Evolutionary conservation across 37 sponge, comb jelly and placozoan species (phyloP), one percentile per base, ranked within the genome.

Genomic region (Cladorhizidae sp.): DNA sequence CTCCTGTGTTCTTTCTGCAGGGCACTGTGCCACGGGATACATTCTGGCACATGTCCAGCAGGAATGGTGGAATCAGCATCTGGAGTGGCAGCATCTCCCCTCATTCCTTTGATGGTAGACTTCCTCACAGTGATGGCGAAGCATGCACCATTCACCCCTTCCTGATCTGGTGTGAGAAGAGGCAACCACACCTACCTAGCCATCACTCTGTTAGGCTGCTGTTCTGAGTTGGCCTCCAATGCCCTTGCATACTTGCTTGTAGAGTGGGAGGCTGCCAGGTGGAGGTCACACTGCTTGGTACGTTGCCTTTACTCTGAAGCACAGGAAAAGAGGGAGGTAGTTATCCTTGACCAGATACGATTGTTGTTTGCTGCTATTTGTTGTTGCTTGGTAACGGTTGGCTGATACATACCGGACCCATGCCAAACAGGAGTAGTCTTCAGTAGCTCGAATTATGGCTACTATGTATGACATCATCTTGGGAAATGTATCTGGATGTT

Each of bases 381-480:
- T 22, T 20, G 80, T 73, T 2, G 81, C 62, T 57, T 71, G 81
- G n/a, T 61, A 40, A 21, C 81, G 72, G 38, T 67, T 72, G 32
- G 69, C 70, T 22, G 70, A 42, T 58, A 72, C 81, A 33, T 81
- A 81, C 11, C 45, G 57, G 29, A 55, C 71, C 77, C 76, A 68
- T 1, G 75, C 74, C 57, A 74, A 28, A 15, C 74, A 54, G 0
- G 73, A 59, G 28, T 35, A 59, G 38, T 75, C 69, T n/a, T n/a
- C n/a, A n/a, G n/a, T 15, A 52, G 15, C 54, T 18, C 15, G 54
- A 18, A 52, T 52, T 11, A 11, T 15, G 15, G 11, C 54, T 18
- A 52, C 54, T 52, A n/a, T n/a, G n/a, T n/a, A n/a, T n/a, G n/a
- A n/a, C n/a, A n/a, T n/a, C n/a, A n/a, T n/a, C n/a, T n/a, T 15